Evolutionary conservation across 2,888 invertebrate species (phyloP), one percentile per base, ranked within the genome.

Genomic region (Caenorhabditis sulstoni): DNA sequence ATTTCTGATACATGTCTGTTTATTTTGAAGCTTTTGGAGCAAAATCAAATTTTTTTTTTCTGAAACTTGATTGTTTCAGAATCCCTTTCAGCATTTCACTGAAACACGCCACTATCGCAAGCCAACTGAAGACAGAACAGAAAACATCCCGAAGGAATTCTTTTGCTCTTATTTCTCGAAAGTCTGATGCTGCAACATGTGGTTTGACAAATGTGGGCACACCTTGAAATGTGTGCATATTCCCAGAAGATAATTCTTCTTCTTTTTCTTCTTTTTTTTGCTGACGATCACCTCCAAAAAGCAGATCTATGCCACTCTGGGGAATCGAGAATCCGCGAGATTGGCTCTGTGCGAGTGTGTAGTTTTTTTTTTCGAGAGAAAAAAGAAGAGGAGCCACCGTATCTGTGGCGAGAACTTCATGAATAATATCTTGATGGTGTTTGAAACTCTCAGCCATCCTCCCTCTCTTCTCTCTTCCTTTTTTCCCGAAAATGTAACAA

Each of bases 401-500:
- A 73, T 71, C 62, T 62, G 57, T 64, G 62, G 55, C 57, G 44
- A 50, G 64, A 57, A 73, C 57, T 73, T 73, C 73, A 73, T 73
- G 73, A 73, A 73, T 64, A 73, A 73, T 73, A 64, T 73, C 58
- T 29, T 35, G 64, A 64, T 73, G 73, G 57, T 73, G 73, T 73
- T 73, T 73, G 73, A 64, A 58, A 58, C 73, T 64, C 62, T 22
- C 47, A 16, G 49, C 47, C 39, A 22, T 52, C 53, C 44, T 49
- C 62, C 71, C 61, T 64, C 57, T 62, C 37, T 47, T 47, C 49
- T 49, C 50, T 44, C 7, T 29, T 29, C 29, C 7, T 29, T 29
- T 7, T 29, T 7, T 29, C 29, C 29, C 29, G 4, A 44, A 59
- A 53, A 68, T 29, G 61, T 61, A 52, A 44, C 44, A 61, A 52